phyloP scores from a whole-genome alignment of 2,797 vertebrate genomes.

The Lepilemur septentrionalis region DNA sequence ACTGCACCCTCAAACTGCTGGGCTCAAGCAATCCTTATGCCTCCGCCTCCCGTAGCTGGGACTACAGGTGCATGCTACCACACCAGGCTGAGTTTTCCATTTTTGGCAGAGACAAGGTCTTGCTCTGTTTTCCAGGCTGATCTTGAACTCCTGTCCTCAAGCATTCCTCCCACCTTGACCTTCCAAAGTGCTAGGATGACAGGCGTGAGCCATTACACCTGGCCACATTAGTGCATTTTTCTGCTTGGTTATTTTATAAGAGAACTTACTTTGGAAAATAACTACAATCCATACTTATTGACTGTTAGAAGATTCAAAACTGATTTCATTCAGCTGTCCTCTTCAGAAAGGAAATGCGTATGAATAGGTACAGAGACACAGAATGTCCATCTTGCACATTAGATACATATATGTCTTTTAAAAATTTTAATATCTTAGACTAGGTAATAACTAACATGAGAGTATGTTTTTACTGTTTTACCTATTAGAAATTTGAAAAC shows the following conservation, averaged over 20 bases:
- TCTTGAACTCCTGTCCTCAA: neutral
- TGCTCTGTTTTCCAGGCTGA: neutral
- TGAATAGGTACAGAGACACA: neutral
- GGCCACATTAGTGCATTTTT: neutral
- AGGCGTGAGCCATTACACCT: neutral
- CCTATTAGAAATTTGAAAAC: constrained; percentile 33
- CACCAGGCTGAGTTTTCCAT: neutral
- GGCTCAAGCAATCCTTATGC: neutral
- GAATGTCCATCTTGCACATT: neutral
- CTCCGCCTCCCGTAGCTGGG: neutral
- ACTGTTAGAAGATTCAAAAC: neutral
- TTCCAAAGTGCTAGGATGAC: neutral
- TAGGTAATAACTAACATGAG: neutral
- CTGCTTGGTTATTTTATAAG: neutral
- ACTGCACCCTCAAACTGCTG: neutral
- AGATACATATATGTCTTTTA: neutral
- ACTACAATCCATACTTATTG: neutral
- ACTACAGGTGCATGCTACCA: neutral
- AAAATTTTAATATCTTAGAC: neutral
- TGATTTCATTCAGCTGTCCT: neutral
- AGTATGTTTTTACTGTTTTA: neutral
- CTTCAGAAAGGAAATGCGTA: neutral
- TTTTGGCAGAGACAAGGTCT: neutral
- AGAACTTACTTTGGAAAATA: constrained; percentile 31
- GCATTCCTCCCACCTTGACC: neutral